A percentile compares a stretch with the other conserved stretches of the same genome.
Evolutionary conservation across 2,113 vertebrate genomes (phyloP).

Genomic region (Murina feae): DNA sequence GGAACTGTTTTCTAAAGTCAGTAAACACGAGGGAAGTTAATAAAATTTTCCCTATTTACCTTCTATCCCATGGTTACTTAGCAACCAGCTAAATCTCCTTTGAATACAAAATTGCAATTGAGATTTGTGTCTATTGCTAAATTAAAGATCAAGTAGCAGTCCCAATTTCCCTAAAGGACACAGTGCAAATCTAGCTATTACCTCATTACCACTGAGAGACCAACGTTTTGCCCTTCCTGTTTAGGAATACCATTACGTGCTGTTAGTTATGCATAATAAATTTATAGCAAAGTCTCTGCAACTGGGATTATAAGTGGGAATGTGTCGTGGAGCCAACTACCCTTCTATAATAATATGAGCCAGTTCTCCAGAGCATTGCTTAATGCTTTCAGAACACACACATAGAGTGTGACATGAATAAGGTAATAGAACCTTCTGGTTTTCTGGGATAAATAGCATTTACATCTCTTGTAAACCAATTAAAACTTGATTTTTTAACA

Average conservation of each 20-base stretch:
- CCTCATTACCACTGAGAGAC: background rate
- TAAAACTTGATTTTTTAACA: background rate
- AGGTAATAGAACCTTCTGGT: background rate
- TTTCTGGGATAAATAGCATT: background rate
- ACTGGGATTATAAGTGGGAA: background rate
- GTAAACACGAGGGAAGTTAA: background rate
- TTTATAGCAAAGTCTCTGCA: background rate
- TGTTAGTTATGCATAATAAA: conserved; percentile 26
- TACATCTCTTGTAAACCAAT: background rate
- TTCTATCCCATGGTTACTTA: conserved; percentile 36
- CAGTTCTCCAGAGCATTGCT: background rate
- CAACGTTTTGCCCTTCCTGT: background rate
- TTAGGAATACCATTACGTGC: conserved; percentile 19
- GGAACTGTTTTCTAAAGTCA: conserved; percentile 36
- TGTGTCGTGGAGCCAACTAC: background rate
- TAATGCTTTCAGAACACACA: background rate
- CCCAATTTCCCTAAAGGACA: background rate
- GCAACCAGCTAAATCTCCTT: conserved; percentile 30
- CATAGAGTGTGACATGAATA: background rate
- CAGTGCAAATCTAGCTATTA: background rate
- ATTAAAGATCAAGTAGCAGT: conserved; percentile 3
- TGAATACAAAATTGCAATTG: conserved; percentile 6
- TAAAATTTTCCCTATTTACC: conserved; percentile 12
- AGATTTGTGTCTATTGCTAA: conserved; percentile 29
- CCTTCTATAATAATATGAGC: background rate